Evolutionary conservation across 30 jellyfish, hydroid and myxozoan genomes (phyloP), one percentile per base, ranked within the genome.

Genomic region (Pseudorhiza aurosa): DNA sequence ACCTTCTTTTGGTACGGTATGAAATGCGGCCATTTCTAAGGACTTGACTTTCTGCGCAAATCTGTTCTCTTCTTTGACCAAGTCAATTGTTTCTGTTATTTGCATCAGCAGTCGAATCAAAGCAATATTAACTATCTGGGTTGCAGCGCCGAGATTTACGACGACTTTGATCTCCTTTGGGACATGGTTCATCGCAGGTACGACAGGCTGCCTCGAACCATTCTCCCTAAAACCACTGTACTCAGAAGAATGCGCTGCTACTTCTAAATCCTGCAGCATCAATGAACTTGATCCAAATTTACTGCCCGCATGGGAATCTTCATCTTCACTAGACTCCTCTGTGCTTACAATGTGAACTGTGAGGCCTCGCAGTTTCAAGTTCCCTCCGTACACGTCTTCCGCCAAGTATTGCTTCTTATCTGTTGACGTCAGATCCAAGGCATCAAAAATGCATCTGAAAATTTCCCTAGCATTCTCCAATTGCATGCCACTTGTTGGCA

Each of bases 401-500:
- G 47, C 65, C 7, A 21, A 33, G 30, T 53, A 56, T 30, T 1
- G 46, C 10, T 59, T 39, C 8, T 35, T 36, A 18, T 85, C 85
- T 26, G 68, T n/a, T 33, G 83, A 21, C 53, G 35, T 59, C 47
- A 86, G 63, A 40, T 95, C 95, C 30, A 93, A 58, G 1, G 95
- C 96, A 35, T 65, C 81, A 39, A 93, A 77, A 11, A 93, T 29
- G 35, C 96, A 65, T 22, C 64, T 56, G 87, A 93, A 93, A 40
- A 93, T 87, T 26, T 87, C 96, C 19, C 72, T 73, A 17, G 96
- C 99, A 51, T 87, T 87, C 27, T 96, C 99, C 25, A 93, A 62
- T 83, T 93, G 99, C 96, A 81, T 87, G 4, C 99, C 99, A 76
- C 97, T 85, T 3, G 99, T 93, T 15, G 99, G 99, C 46, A 93